These are phyloP conservation scores for Pristionchus exspectatus DNA, from an alignment of 2,888 invertebrate species.

Conservation along the genomic window DNA sequence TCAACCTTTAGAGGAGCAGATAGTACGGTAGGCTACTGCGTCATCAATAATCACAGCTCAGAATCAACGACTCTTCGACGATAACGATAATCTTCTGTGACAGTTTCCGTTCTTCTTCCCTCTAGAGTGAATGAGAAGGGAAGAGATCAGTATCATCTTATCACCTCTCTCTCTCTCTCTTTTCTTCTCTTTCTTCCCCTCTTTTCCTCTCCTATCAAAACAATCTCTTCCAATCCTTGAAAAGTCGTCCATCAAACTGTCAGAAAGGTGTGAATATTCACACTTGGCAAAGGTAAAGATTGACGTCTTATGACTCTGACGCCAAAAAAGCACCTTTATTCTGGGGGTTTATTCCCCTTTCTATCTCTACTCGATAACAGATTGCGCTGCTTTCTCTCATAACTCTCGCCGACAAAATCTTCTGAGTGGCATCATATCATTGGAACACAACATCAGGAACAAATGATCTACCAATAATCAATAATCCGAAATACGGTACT, in stretches of 20 bases:
- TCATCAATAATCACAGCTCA: not conserved
- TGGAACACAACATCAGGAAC: not conserved
- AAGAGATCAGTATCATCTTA: not conserved
- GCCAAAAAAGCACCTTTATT: not conserved
- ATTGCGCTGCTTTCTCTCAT: not conserved
- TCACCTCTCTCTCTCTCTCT: not conserved
- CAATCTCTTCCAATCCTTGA: constrained; percentile 21
- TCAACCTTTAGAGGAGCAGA: not conserved
- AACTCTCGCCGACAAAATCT: not conserved
- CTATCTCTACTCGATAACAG: not conserved
- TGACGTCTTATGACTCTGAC: not conserved
- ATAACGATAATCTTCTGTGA: not conserved
- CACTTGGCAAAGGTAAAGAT: not conserved
- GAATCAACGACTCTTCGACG: not conserved
- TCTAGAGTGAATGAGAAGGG: not conserved
- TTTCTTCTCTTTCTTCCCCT: not conserved
- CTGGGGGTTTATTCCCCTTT: not conserved
- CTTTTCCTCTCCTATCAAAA: constrained; percentile 15
- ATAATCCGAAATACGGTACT: not conserved
- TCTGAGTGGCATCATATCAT: not conserved
- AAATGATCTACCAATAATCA: not conserved
- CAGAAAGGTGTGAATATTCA: constrained; percentile 18
- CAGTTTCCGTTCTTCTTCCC: not conserved
- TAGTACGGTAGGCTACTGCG: not conserved
- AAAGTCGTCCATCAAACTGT: constrained; percentile 20